Evolutionary conservation across 2,888 invertebrate genomes (phyloP), one percentile per base, ranked within the genome.

Genomic region (Athalia cordata): DNA sequence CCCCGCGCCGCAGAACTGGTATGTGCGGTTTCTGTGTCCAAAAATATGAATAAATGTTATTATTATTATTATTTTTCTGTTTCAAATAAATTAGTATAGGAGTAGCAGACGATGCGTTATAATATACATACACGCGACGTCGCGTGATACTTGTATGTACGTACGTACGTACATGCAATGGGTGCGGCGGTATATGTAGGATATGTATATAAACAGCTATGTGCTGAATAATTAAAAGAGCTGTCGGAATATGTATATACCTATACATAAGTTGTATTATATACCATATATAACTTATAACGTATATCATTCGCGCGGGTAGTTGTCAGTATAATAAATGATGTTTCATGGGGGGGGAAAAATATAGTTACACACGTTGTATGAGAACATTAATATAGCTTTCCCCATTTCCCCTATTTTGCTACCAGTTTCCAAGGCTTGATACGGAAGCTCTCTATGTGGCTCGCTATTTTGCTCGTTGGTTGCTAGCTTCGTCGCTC

Each of bases 301-400:
- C n/a, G n/a, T 7, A 9, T n/a, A 55, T n/a, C 43, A 3, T 9
- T 13, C n/a, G 9, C 55, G 29, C 11, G 7, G 13, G 13, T 59
- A 59, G 61, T 61, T 50, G 15, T 74, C 74, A 74, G 61, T 50
- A 59, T 74, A 61, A 74, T 29, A 61, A 59, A 74, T 49, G 74
- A 61, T 13, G 74, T 74, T 74, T 74, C 52, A 74, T 61, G 49
- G 6, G 9, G 49, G 29, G 13, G 62, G 62, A 62, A 62, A 74
- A n/a, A 70, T 47, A 72, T 61, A 70, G 43, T 47, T 45, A 49
- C 45, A n/a, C 8, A 11, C 13, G 11, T 49, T 13, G 9, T 49
- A 5, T 66, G 13, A 7, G 29, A 50, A 47, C 74, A 49, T 74
- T 61, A 74, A 74, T 61, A 61, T 59, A n/a, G 74, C 29, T 74